Conservation (phyloP, 2,888 invertebrate genomes). For the Eremobia ochroleuca region DNA sequence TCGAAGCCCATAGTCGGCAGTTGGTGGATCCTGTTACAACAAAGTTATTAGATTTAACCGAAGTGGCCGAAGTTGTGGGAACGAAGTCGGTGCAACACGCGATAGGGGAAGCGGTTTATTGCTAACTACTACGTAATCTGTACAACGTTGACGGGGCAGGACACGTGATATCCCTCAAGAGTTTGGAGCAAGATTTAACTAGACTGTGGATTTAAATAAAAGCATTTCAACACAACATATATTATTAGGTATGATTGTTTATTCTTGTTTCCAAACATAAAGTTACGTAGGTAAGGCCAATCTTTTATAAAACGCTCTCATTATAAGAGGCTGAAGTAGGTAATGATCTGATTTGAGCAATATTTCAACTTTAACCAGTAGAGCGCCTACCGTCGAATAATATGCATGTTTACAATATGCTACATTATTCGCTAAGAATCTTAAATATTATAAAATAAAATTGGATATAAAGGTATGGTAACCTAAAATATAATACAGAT, state of each 20-base stretch:
- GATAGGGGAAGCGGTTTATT: constrained; percentile 23
- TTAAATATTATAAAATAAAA: too few relatives aligned
- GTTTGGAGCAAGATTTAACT: constrained; percentile 3
- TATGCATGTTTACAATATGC: background rate
- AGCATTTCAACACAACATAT: background rate
- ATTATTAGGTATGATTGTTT: background rate
- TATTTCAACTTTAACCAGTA: background rate
- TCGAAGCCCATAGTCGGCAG: constrained; percentile 96
- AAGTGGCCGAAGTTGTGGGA: constrained; percentile 37
- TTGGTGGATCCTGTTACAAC: constrained; percentile 93
- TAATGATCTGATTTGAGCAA: background rate
- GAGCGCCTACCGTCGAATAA: constrained; percentile 6
- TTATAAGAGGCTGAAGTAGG: too few relatives aligned
- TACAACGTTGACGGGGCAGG: constrained; percentile 9
- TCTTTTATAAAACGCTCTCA: background rate
- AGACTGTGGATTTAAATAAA: constrained; percentile 4
- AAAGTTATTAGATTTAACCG: constrained; percentile 55
- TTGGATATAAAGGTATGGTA: background rate
- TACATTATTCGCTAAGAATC: background rate
- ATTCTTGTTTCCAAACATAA: background rate
- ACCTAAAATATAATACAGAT: background rate
- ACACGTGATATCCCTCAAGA: constrained; percentile 20
- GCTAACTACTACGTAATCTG: constrained; percentile 31
- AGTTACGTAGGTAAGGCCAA: background rate
- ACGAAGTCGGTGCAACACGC: constrained; percentile 22